Percentiles rank a stretch among this genome's conserved stretches.
Conservation (phyloP, 2,888 invertebrate genomes). For the Oscheius sp. region DNA sequence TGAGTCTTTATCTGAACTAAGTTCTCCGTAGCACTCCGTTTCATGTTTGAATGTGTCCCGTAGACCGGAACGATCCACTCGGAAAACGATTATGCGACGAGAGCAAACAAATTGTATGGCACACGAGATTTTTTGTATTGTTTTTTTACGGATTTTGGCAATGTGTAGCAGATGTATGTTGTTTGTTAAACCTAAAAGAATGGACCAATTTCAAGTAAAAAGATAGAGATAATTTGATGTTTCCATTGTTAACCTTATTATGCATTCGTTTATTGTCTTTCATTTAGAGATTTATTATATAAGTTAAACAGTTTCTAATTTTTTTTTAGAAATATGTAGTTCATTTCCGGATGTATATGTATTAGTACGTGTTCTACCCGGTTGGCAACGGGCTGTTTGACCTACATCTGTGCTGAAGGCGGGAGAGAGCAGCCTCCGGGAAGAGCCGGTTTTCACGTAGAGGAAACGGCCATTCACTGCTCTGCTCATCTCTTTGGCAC, state of each 20-base stretch:
- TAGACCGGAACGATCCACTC: constrained; percentile 27
- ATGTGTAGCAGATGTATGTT: not conserved
- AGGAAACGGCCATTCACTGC: constrained; percentile 23
- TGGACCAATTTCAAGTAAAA: no score
- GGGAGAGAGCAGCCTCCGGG: constrained; percentile 15
- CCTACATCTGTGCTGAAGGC: constrained; percentile 20
- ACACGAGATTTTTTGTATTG: constrained; percentile 10
- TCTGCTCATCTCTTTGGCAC: constrained; percentile 20
- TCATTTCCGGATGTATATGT: no score
- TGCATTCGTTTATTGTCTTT: no score
- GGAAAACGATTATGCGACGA: constrained; percentile 23
- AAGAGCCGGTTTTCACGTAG: constrained; percentile 26
- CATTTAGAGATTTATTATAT: no score
- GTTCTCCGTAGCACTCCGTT: no score
- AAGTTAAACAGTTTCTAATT: no score
- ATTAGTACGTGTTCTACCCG: not conserved
- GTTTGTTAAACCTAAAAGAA: no score
- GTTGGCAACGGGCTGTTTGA: constrained; percentile 11
- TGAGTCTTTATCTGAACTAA: no score
- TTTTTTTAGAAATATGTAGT: no score
- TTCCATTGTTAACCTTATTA: no score
- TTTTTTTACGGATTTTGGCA: not conserved
- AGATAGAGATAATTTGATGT: no score
- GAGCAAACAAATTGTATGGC: constrained; percentile 22
- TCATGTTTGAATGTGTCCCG: no score